Percentiles rank a stretch among this genome's conserved stretches.
These are phyloP conservation scores for Coelopa pilipes DNA, from an alignment of 2,888 invertebrate genomes.

Conservation along the genomic window DNA sequence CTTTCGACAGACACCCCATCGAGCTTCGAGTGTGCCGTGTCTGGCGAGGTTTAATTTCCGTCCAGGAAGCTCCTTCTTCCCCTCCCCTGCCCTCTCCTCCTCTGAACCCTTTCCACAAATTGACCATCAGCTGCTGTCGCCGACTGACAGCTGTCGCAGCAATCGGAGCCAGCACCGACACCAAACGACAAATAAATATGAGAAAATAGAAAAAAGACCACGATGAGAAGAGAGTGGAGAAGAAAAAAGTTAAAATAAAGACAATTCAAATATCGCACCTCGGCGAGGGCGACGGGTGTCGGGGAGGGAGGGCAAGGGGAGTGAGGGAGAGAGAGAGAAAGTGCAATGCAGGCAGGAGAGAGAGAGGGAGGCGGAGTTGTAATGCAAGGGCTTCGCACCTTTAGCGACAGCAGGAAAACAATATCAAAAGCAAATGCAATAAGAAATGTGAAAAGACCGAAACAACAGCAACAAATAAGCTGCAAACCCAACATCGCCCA, in stretches of 20 bases:
- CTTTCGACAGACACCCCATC: neutral
- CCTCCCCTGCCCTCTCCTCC: too few species aligned
- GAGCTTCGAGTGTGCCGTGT: neutral
- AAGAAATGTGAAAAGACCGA: too few species aligned
- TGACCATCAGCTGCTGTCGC: constrained; percentile 22
- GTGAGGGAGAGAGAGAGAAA: neutral
- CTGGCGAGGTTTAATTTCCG: neutral
- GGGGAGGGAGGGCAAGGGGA: neutral
- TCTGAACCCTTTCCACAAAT: neutral
- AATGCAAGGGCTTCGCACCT: neutral
- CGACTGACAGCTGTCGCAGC: constrained; percentile 20
- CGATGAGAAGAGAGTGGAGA: neutral
- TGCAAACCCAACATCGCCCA: too few species aligned
- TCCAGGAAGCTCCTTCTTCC: neutral
- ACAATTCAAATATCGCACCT: constrained; percentile 12
- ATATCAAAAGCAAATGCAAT: too few species aligned
- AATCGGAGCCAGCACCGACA: constrained; percentile 12
- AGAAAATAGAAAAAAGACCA: neutral
- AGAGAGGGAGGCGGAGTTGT: too few species aligned
- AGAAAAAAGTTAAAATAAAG: neutral
- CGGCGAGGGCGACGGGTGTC: neutral
- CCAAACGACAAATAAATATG: constrained; percentile 15
- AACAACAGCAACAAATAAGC: too few species aligned
- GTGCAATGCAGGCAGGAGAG: too few species aligned
- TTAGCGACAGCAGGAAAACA: neutral